Evolutionary conservation across 2,113 vertebrate genomes (phyloP).

Genomic region (Struthidea cinerea): DNA sequence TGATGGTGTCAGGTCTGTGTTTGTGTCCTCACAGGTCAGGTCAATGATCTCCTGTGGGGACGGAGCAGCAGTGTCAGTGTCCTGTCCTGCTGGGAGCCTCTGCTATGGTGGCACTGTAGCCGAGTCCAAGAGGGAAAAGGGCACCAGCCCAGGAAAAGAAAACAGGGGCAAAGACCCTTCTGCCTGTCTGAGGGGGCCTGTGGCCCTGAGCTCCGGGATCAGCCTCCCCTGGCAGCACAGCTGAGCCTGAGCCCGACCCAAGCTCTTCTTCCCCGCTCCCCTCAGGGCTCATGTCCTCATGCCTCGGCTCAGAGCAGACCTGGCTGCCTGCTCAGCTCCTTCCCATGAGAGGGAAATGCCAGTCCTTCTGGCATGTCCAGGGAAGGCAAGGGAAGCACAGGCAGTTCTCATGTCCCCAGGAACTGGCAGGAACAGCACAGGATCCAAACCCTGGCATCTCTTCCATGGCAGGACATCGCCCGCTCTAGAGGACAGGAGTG

Average conservation of each 20-base stretch:
- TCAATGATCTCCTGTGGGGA: conserved; percentile 75
- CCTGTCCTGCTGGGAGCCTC: background rate
- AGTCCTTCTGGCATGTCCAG: background rate
- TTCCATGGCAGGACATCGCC: background rate
- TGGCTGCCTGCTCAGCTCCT: background rate
- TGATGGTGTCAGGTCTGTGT: rapidly evolving
- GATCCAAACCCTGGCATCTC: background rate
- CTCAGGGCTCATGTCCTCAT: background rate
- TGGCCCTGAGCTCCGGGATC: background rate
- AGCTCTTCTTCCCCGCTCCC: background rate
- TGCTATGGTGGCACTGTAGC: background rate
- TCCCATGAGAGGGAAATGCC: background rate
- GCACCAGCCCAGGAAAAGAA: background rate
- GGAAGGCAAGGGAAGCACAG: background rate
- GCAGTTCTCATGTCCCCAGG: background rate
- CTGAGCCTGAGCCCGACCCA: background rate
- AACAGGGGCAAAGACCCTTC: background rate
- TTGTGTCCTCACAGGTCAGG: conserved; percentile 65
- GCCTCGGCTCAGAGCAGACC: background rate
- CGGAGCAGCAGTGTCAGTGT: background rate
- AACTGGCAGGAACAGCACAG: background rate
- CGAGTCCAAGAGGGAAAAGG: background rate
- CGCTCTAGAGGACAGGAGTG: rapidly evolving
- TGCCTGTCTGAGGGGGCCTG: background rate
- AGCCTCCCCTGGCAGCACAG: background rate